phyloP scores from a whole-genome alignment of 2,797 vertebrate genomes.

The Lophius americanus region DNA sequence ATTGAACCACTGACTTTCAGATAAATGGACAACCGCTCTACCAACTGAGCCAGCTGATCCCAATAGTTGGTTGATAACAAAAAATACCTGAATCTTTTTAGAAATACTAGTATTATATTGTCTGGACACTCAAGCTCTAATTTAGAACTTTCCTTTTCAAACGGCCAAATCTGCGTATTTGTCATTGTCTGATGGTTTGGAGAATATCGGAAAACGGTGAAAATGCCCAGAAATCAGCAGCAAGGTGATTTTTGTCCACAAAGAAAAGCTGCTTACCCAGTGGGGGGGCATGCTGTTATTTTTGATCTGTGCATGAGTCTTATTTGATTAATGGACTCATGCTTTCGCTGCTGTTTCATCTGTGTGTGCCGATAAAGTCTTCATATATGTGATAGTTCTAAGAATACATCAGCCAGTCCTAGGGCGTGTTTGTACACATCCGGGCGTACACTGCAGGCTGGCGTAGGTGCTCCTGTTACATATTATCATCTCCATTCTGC shows the following conservation, averaged over 20 bases:
- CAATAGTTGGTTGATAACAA: too few relatives aligned
- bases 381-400: conserved; percentile 19
- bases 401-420: conserved; percentile 29
- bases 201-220: background rate
- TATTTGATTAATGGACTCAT: background rate
- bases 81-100: too few relatives aligned
- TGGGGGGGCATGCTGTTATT: background rate
- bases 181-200: background rate
- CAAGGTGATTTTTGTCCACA: background rate
- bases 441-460: conserved; percentile 41
- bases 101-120: too few relatives aligned
- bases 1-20: too few relatives aligned
- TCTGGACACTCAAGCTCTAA: too few relatives aligned
- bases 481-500: conserved; percentile 60
- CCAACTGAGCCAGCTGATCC: too few relatives aligned
- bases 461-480: conserved; percentile 64
- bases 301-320: background rate
- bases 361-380: conserved; percentile 13
- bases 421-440: conserved; percentile 23
- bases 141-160: too few relatives aligned
- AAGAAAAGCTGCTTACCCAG: background rate
- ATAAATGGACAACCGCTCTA: too few relatives aligned
- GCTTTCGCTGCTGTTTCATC: background rate
- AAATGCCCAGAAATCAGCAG: background rate
- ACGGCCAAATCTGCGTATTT: too few relatives aligned